Evolutionary conservation across 53 echinoderm and acorn worm species (phyloP).

Genomic region (Astropecten irregularis): DNA sequence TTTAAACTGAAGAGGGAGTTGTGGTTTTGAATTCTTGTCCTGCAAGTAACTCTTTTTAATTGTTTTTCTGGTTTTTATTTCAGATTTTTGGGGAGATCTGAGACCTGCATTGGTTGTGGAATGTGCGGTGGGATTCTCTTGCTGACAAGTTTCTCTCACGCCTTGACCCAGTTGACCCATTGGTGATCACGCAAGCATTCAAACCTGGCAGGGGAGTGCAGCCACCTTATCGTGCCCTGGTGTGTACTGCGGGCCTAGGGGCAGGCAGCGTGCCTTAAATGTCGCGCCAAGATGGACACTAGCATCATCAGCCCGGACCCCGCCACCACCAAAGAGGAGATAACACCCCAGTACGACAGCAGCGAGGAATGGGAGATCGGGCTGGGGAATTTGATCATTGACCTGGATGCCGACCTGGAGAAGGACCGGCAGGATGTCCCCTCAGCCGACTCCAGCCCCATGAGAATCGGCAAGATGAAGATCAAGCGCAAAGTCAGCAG

Average conservation of each 20-base stretch:
- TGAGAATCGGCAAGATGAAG: slow-evolving; percentile 99
- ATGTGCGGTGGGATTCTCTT: neutral
- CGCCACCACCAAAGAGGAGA: slow-evolving; percentile 39
- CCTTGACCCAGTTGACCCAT: neutral
- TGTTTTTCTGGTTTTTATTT: neutral
- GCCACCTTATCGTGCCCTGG: no score
- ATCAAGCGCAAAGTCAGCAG: slow-evolving; percentile 96
- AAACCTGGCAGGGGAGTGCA: neutral
- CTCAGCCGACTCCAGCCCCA: slow-evolving; percentile 78
- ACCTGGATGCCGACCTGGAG: slow-evolving; percentile 97
- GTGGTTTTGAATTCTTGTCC: no score
- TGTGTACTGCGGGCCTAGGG: neutral
- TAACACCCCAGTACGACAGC: slow-evolving; percentile 87
- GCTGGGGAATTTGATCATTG: slow-evolving; percentile 96
- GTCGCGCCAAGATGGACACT: slow-evolving; percentile 61
- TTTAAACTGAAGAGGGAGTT: no score
- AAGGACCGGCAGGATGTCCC: slow-evolving; percentile 92
- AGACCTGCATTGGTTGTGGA: neutral
- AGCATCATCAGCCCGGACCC: slow-evolving; percentile 58
- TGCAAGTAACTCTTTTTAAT: neutral
- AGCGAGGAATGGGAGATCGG: slow-evolving; percentile 99
- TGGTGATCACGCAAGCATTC: neutral
- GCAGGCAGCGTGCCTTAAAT: slow-evolving; percentile 28
- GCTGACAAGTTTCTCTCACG: neutral
- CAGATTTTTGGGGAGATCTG: slow-evolving; percentile 8